phyloP scores from a whole-genome alignment of 2,113 vertebrate species.

The Oncorhynchus masou region DNA sequence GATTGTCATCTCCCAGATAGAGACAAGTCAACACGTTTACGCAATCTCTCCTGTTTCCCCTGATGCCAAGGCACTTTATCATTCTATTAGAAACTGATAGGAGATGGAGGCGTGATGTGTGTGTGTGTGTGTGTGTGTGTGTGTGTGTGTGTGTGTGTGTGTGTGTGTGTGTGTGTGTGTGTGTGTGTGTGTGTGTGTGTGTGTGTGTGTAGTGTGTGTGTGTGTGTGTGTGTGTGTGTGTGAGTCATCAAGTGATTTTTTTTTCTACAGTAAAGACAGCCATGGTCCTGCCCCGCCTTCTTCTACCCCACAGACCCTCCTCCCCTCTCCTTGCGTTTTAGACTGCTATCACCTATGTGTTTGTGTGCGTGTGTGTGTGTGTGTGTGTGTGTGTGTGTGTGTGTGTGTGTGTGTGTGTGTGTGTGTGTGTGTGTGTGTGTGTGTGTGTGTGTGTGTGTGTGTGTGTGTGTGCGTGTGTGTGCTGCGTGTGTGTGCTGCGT shows the following conservation, averaged over 20 bases:
- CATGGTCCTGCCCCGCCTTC: too few species aligned
- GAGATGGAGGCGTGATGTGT: conserved; percentile 35
- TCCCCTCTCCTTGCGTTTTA: conserved; percentile 37
- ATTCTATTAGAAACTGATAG: conserved; percentile 58
- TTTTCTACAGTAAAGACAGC: background rate
- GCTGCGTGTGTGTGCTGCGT: too few species aligned
- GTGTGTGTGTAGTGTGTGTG: too few species aligned
- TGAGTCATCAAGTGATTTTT: background rate
- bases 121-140: background rate
- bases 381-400: too few species aligned
- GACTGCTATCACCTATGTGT: conserved; percentile 56
- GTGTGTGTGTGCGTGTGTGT: too few species aligned
- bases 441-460: too few species aligned
- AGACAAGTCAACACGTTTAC: conserved; percentile 62
- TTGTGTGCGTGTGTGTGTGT: background rate
- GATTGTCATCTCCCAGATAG: conserved; percentile 64
- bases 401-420: too few species aligned
- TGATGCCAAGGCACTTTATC: conserved; percentile 56
- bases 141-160: too few species aligned
- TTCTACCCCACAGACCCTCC: too few species aligned
- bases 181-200: background rate
- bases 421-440: too few species aligned
- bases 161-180: too few species aligned
- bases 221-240: background rate
- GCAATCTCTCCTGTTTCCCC: conserved; percentile 62